Conservation (phyloP, 2,797 vertebrate species). For the Rousettus madagascariensis region DNA sequence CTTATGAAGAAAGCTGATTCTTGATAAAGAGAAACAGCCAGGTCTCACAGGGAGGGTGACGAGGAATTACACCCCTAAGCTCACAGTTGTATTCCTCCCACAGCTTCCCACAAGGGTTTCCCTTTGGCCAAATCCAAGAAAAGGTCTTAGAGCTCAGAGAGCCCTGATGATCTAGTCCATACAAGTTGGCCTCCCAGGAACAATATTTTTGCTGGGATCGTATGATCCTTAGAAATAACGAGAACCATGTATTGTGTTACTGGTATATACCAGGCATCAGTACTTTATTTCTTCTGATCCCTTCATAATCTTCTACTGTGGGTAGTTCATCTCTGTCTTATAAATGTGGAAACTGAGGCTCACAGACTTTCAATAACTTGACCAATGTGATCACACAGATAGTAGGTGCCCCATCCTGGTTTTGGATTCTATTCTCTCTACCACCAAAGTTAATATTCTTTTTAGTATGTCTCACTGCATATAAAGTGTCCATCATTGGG, state of each 20-base stretch:
- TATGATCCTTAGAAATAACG: neutral
- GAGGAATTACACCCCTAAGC: neutral
- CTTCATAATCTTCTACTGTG: neutral
- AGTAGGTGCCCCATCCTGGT: neutral
- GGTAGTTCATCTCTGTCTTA: neutral
- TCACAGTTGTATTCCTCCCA: neutral
- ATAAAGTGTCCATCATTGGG: neutral
- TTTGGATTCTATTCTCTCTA: slow-evolving; percentile 19
- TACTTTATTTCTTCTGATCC: neutral
- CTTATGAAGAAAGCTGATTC: neutral
- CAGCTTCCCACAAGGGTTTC: neutral
- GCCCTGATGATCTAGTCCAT: neutral
- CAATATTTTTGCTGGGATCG: neutral
- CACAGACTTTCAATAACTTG: neutral
- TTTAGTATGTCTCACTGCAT: neutral
- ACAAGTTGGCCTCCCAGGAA: neutral
- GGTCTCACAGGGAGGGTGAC: neutral
- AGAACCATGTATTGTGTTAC: neutral
- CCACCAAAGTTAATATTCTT: neutral
- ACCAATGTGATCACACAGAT: neutral
- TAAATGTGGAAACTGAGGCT: neutral
- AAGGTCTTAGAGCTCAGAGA: neutral
- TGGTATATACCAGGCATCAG: neutral
- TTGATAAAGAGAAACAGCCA: neutral
- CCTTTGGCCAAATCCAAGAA: neutral